Evolutionary conservation across 2,888 invertebrate species (phyloP), one percentile per base, ranked within the genome.

Genomic region (Drosophila infuscata): DNA sequence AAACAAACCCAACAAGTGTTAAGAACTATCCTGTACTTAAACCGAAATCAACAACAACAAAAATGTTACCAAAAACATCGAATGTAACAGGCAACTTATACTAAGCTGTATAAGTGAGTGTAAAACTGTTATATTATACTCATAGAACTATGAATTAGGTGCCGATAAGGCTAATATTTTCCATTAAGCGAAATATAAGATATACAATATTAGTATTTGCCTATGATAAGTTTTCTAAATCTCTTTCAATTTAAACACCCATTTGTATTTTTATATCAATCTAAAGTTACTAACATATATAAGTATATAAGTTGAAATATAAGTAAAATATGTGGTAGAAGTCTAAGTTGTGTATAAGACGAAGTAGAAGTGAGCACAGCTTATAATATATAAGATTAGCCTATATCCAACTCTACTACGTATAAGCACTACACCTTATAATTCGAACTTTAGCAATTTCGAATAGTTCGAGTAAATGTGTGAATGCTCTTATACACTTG

Each of bases 91-190:
- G 3, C 59, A 57, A 69, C 69, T 69, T 63, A 36, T 71, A 66
- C 33, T 11, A 20, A 49, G 52, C 15, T 30, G 56, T 69, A 74
- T 54, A 60, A 70, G 70, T 35, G 29, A 3, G 8, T 0, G 0
- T 12, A 2, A 2, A 83, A 77, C 81, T 86, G 83, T 86, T 86
- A 86, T 83, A 83, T 74, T 41, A 54, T 70, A 76, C 59, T 32
- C 57, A 65, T 62, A 35, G n/a, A 35, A 9, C 12, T 15, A 11
- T 12, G 32, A 38, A 6, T n/a, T 6, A 11, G 17, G 6, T 25
- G n/a, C 12, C 36, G 38, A 35, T 6, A 9, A 7, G n/a, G 20
- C 51, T 60, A 11, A 57, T 58, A 57, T 20, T 33, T 3, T 72
- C 48, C 49, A 11, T 35, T 29, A 56, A 43, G 3, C 5, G 17